Base-by-base conservation (phyloP, 2,888 invertebrate genomes). In the Sabatieria punctata region DNA sequence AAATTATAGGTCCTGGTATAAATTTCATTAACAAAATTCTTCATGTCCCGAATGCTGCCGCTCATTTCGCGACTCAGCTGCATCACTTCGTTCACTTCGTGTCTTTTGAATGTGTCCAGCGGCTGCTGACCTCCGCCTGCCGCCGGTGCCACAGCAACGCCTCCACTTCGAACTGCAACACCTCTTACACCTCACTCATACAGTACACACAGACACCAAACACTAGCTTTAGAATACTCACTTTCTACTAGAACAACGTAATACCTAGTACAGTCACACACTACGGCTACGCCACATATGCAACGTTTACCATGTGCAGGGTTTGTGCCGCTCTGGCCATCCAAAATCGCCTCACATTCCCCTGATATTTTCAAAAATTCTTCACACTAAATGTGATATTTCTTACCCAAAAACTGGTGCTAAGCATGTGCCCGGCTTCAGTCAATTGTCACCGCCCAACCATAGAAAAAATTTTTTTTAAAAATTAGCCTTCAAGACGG, bases 1-100 rank as follows among this genome's bases (percentile, higher is more conserved):
- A 61, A 47, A 44, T 62, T 60, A 47, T 57, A 56, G 6, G 60
- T 53, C 22, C 57, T 55, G 4, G 60, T 58, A 53, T 57, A 61
- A 27, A 63, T 62, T 43, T 63, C 63, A 48, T 59, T 63, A 33
- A 63, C 62, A 48, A 63, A 63, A 43, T 55, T 58, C 45, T 58
- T 82, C 53, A 86, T 76, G 64, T 93, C 91, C 8, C 80, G 76
- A 24, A 83, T 75, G 25, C 80, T 77, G 57, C 77, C 77, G 50
- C 84, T 71, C 56, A 91, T 73, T 47, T 81, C 73, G 62, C 86
- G 82, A 65, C 89, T 85, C 69, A 83, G 83, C 54, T 78, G 77
- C 25, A 89, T 71, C 36, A 93, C 70, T 41, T 79, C 75, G 60
- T 89, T 89, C 53, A 91, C 84, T 70, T 95, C 93, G 62, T 85